Base-by-base conservation (phyloP, 2,888 invertebrate genomes). In the Cetonia aurata region DNA sequence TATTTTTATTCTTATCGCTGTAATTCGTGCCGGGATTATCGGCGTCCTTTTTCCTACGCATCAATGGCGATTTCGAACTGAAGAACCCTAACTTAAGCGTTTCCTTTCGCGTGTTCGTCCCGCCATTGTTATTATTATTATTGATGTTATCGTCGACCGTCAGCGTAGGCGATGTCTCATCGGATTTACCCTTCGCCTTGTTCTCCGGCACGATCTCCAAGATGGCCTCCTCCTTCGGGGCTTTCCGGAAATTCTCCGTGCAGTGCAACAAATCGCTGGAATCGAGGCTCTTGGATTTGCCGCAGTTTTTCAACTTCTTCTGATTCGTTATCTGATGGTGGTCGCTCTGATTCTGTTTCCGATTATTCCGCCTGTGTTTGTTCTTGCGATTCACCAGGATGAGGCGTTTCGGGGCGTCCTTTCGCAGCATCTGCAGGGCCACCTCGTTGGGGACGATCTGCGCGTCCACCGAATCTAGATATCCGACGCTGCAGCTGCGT, bases 401-500 rank as follows among this genome's bases (percentile, higher is more conserved):
- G 33, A 95, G 85, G 2, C 94, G 88, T 76, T 94, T 92, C 0
- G 93, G 93, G 1, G 93, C 91, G 76, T 93, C 93, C 72, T 91
- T 92, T 12, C 92, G 87, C 37, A 94, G 83, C 80, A 93, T 90
- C 0, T 90, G 88, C 52, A 93, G 79, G 10, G 92, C 91, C 62
- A 93, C 91, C 79, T 93, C 93, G 48, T 91, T 91, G 57, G 92
- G 92, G 19, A 93, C 89, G 74, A 91, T 87, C 78, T 90, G 90
- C 0, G 90, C 89, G 77, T 94, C 94, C 3, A 95, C 93, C 73
- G 93, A 87, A 81, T 96, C 95, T 75, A 96, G 86, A 80, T 94
- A 95, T 0, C 96, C 95, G 1, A 95, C 95, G 83, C 95, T 95
- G 82, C 95, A 95, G 81, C 95, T 95, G 37, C 95, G 87, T 0